A percentile compares a stretch with the other conserved stretches of the same genome.
These are phyloP conservation scores for Paracanthobrama guichenoti DNA, from an alignment of 2,113 vertebrate genomes.

Conservation along the genomic window DNA sequence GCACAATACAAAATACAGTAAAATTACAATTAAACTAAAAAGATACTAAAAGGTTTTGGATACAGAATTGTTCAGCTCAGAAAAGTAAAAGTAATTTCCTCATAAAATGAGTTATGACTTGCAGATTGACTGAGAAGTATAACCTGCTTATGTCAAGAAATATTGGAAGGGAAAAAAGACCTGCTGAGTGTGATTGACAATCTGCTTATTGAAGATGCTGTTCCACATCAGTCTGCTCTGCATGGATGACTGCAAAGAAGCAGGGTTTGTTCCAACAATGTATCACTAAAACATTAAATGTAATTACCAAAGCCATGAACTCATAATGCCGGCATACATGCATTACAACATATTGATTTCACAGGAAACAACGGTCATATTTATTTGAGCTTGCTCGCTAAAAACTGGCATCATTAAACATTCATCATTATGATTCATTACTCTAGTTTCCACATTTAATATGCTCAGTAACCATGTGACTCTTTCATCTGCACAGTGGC, in stretches of 20 bases:
- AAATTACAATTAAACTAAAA: neutral
- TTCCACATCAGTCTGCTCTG: slow-evolving; percentile 5
- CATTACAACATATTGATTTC: neutral
- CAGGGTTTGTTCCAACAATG: slow-evolving; percentile 25
- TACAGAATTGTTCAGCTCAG: neutral
- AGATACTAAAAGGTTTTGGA: neutral
- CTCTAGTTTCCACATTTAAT: slow-evolving; percentile 6
- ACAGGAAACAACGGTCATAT: neutral
- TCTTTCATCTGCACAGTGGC: slow-evolving; percentile 4
- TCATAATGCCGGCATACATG: neutral
- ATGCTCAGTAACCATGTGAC: slow-evolving; percentile 1
- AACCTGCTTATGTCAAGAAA: slow-evolving; percentile 15
- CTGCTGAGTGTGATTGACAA: slow-evolving; percentile 13
- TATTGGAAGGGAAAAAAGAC: neutral
- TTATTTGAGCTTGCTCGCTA: neutral
- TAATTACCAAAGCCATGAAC: slow-evolving; percentile 17
- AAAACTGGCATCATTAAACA: slow-evolving; percentile 4
- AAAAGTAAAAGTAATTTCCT: neutral
- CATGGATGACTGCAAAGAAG: slow-evolving; percentile 16
- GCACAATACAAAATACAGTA: neutral
- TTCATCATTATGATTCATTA: neutral
- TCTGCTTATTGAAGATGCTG: slow-evolving; percentile 22
- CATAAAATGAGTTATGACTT: neutral
- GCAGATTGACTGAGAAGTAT: neutral
- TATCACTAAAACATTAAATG: slow-evolving; percentile 17